Conservation (phyloP, 1,140 invertebrate genomes). For the Lucilia cuprina region DNA sequence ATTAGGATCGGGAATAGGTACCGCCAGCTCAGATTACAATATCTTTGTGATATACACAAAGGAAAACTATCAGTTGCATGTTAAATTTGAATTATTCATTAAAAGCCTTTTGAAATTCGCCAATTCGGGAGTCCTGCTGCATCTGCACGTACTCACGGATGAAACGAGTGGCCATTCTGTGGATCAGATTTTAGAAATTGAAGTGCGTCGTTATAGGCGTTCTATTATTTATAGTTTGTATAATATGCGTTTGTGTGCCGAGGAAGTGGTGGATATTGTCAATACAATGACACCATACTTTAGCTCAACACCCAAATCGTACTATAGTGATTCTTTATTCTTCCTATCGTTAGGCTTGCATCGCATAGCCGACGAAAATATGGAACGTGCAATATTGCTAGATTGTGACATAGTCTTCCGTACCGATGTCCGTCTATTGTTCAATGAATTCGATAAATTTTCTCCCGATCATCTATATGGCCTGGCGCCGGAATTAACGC, state of each 20-base stretch:
- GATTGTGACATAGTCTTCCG: conserved; percentile 83
- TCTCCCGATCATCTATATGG: conserved; percentile 72
- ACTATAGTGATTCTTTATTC: conserved; percentile 84
- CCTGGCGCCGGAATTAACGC: conserved; percentile 78
- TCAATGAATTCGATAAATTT: conserved; percentile 70
- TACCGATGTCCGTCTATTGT: conserved; percentile 73
- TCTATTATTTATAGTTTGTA: conserved; percentile 66
- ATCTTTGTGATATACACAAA: conserved; percentile 59
- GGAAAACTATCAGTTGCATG: conserved; percentile 67
- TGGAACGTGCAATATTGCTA: conserved; percentile 74
- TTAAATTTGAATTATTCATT: conserved; percentile 69
- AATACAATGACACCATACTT: conserved; percentile 76
- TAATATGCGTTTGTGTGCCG: conserved; percentile 70
- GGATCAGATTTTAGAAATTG: conserved; percentile 64
- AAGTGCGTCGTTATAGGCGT: conserved; percentile 62
- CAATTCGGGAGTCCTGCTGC: conserved; percentile 64
- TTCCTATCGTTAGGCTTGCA: conserved; percentile 81
- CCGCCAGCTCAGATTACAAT: conserved; percentile 47
- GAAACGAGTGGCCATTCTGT: conserved; percentile 70
- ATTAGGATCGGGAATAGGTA: not conserved
- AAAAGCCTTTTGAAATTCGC: conserved; percentile 66
- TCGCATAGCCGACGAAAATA: conserved; percentile 70
- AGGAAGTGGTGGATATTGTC: conserved; percentile 71
- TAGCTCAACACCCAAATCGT: conserved; percentile 78
- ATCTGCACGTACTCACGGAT: conserved; percentile 76